Conservation (phyloP, 53 echinoderm and acorn worm genomes). For the Apostichopus leukothele region DNA sequence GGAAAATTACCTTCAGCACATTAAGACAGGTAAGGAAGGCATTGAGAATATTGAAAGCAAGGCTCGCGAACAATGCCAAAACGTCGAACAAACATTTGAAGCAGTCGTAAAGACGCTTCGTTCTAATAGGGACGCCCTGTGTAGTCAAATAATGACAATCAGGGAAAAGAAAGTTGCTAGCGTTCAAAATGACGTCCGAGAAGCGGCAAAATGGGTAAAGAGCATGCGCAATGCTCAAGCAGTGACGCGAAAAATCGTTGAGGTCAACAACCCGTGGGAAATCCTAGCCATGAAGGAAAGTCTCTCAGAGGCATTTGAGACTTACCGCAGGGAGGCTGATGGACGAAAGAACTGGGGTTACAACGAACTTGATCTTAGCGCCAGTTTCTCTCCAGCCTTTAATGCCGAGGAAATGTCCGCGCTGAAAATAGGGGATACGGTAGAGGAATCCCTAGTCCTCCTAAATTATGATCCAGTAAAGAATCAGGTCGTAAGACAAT, state of each 20-base stretch:
- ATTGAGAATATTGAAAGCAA: neutral
- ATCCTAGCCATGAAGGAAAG: neutral
- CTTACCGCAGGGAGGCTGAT: neutral
- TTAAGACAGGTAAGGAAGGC: neutral
- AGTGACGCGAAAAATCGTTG: slow-evolving; percentile 29
- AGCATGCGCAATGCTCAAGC: slow-evolving; percentile 14
- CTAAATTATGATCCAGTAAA: slow-evolving; percentile 24
- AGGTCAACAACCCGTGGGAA: slow-evolving; percentile 34
- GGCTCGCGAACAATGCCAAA: slow-evolving; percentile 20
- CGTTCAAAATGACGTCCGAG: neutral
- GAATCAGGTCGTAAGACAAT: slow-evolving; percentile 11
- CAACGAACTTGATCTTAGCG: slow-evolving; percentile 24
- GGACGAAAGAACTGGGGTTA: slow-evolving; percentile 8
- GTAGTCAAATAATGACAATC: neutral
- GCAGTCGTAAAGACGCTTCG: slow-evolving; percentile 3
- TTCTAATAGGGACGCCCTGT: slow-evolving; percentile 23
- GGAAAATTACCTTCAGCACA: neutral
- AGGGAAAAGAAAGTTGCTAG: slow-evolving; percentile 1
- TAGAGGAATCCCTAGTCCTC: slow-evolving; percentile 31
- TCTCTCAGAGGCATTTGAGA: neutral
- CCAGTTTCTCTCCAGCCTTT: slow-evolving; percentile 17
- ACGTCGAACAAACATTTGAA: slow-evolving; percentile 13
- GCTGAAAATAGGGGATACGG: slow-evolving; percentile 24
- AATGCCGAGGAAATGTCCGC: neutral
- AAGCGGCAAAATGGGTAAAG: slow-evolving; percentile 2